These are phyloP conservation scores for Drosophila punjabiensis DNA, from an alignment of 1,140 invertebrate genomes.

Conservation along the genomic window DNA sequence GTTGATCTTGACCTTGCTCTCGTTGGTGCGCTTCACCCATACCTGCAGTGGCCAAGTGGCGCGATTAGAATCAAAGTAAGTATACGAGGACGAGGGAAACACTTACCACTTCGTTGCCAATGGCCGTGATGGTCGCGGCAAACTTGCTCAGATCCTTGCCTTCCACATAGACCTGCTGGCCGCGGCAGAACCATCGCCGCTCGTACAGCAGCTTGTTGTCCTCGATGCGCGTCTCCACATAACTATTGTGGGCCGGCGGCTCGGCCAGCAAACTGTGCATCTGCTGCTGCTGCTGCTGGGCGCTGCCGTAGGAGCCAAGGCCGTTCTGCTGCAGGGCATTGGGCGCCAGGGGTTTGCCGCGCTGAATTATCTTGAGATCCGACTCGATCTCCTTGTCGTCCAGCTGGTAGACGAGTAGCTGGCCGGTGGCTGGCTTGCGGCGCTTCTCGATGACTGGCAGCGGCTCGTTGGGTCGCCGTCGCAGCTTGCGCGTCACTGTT, in stretches of 20 bases:
- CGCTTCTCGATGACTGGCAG: slow-evolving; percentile 93
- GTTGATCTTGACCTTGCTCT: slow-evolving; percentile 94
- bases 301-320: slow-evolving; percentile 53
- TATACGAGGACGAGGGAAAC: background rate
- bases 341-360: slow-evolving; percentile 87
- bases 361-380: slow-evolving; percentile 94
- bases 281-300: slow-evolving; percentile 52
- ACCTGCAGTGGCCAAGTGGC: slow-evolving; percentile 88
- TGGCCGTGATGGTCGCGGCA: slow-evolving; percentile 94
- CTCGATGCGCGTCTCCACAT: slow-evolving; percentile 94
- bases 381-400: slow-evolving; percentile 96
- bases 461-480: slow-evolving; percentile 96
- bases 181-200: slow-evolving; percentile 97
- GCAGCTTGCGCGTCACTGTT: slow-evolving; percentile 93
- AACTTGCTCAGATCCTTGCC: slow-evolving; percentile 93
- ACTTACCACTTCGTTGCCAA: slow-evolving; percentile 94
- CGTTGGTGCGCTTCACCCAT: slow-evolving; percentile 94
- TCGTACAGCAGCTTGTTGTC: slow-evolving; percentile 98
- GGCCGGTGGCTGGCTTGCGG: slow-evolving; percentile 90
- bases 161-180: slow-evolving; percentile 96
- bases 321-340: slow-evolving; percentile 76
- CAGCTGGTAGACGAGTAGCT: slow-evolving; percentile 93
- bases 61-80: background rate
- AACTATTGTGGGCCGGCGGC: slow-evolving; percentile 70
- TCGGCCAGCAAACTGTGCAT: slow-evolving; percentile 63